Evolutionary conservation across 1,140 invertebrate genomes (phyloP), one percentile per base, ranked within the genome.

Genomic region (Amphibalanus amphitrite): DNA sequence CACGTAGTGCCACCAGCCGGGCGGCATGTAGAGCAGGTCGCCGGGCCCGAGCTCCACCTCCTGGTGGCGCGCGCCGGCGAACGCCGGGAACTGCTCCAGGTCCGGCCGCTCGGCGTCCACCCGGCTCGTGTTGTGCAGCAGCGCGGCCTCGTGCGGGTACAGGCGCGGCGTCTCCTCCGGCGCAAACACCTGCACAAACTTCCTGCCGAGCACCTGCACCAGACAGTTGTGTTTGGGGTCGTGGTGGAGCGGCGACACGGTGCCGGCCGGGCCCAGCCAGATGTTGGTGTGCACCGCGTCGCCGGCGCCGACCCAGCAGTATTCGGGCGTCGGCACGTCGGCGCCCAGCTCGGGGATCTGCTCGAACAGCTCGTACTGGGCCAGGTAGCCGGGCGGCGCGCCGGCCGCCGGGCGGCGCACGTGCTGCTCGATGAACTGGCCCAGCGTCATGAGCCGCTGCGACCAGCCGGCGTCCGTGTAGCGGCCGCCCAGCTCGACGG

Each of bases 221-320:
- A 98, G 80, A 73, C 98, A 82, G 83, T 99, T 99, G 78, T 96
- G 90, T 80, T 97, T 96, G 0, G 92, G 92, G 82, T 99, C 97
- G 80, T 88, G 87, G 82, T 99, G 97, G 28, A 98, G 81, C 23
- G 97, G 95, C 1, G 95, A 98, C 23, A 98, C 84, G 0, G 97
- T 99, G 13, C 89, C 89, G 76, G 82, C 82, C n/a, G 97, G 97
- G 25, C 97, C 97, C 82, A 98, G 92, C 93, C 95, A 99, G 3
- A 91, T 91, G 84, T 98, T 98, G 59, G 98, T 89, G 76, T 92
- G 92, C 59, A 85, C 84, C 26, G n/a, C 20, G 20, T 81, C 78
- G 29, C 84, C 81, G 68, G 88, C 84, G 38, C 83, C 82, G 74
- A 90, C 83, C 77, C 82, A 85, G 76, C 92, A 98, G 80, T 98